phyloP scores from a whole-genome alignment of 2,113 vertebrate species.

The Hyperoodon ampullatus region DNA sequence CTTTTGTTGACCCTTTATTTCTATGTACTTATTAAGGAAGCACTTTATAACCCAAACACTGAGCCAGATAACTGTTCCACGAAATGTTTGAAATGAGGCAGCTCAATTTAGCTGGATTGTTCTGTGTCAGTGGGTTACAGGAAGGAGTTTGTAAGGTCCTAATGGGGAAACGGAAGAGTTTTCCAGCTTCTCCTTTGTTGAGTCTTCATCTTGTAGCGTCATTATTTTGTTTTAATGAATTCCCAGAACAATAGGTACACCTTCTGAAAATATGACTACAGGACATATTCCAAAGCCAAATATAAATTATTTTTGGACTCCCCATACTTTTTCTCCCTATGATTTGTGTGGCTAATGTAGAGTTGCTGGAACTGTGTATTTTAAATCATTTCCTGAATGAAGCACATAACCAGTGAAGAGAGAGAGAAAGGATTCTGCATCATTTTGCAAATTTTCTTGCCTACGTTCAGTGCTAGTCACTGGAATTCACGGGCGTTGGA shows the following conservation, averaged over 20 bases:
- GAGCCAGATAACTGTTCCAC: constrained; percentile 45
- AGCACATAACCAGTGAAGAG: not conserved
- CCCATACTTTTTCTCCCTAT: constrained; percentile 35
- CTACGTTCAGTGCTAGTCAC: constrained; percentile 31
- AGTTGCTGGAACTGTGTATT: constrained; percentile 57
- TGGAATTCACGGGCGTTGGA: constrained; percentile 23
- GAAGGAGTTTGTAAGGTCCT: constrained; percentile 36
- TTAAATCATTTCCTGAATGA: constrained; percentile 62
- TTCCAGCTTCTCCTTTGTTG: constrained; percentile 63
- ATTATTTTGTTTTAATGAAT: constrained; percentile 67
- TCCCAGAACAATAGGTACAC: constrained; percentile 53
- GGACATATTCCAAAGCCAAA: constrained; percentile 50
- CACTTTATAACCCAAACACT: constrained; percentile 61
- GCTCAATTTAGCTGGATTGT: constrained; percentile 53
- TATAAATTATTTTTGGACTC: constrained; percentile 57
- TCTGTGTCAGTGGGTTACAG: constrained; percentile 59
- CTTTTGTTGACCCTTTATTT: constrained; percentile 50
- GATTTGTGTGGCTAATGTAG: constrained; percentile 55
- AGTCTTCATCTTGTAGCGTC: constrained; percentile 1
- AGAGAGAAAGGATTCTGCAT: constrained; percentile 37
- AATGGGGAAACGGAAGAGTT: constrained; percentile 33
- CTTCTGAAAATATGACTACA: constrained; percentile 57
- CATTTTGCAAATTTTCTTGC: not conserved
- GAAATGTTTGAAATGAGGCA: constrained; percentile 61
- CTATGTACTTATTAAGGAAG: constrained; percentile 46